phyloP scores from a whole-genome alignment of 2,888 invertebrate genomes.

The Dolichopus griseipennis region DNA sequence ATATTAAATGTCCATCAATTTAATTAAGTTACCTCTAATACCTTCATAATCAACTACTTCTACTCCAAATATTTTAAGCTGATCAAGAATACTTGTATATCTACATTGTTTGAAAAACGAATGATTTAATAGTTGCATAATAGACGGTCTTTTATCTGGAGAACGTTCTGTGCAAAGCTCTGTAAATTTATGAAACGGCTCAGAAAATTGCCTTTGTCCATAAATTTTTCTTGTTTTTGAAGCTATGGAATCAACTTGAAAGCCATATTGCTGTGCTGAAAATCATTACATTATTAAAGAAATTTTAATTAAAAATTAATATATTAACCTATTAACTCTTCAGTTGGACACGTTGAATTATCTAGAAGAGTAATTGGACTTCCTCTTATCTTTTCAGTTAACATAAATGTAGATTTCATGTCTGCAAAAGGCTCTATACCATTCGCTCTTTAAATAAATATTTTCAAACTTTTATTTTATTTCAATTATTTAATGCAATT shows the following conservation, averaged over 20 bases:
- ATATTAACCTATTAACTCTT: slow-evolving; percentile 36
- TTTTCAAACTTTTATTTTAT: too few species aligned
- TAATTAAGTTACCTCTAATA: slow-evolving; percentile 27
- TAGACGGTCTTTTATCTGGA: slow-evolving; percentile 59
- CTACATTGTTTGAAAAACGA: slow-evolving; percentile 63
- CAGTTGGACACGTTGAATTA: slow-evolving; percentile 56
- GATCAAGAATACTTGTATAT: slow-evolving; percentile 35
- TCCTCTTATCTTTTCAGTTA: slow-evolving; percentile 76
- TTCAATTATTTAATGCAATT: too few species aligned
- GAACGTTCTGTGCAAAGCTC: slow-evolving; percentile 62
- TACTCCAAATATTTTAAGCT: slow-evolving; percentile 32
- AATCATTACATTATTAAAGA: background rate
- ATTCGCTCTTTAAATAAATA: slow-evolving; percentile 50
- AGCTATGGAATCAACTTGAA: slow-evolving; percentile 35
- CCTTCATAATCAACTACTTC: slow-evolving; percentile 32
- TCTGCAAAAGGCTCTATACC: slow-evolving; percentile 81
- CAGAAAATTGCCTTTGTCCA: slow-evolving; percentile 57
- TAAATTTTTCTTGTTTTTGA: slow-evolving; percentile 45
- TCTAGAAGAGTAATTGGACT: slow-evolving; percentile 67
- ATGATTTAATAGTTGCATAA: slow-evolving; percentile 61
- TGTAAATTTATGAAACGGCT: slow-evolving; percentile 68
- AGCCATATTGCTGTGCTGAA: background rate
- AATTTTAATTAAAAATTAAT: background rate
- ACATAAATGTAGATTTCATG: slow-evolving; percentile 79
- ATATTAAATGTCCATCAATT: background rate